Evolutionary conservation across 1,140 invertebrate species (phyloP), one percentile per base, ranked within the genome.

Genomic region (Mercenaria mercenaria): DNA sequence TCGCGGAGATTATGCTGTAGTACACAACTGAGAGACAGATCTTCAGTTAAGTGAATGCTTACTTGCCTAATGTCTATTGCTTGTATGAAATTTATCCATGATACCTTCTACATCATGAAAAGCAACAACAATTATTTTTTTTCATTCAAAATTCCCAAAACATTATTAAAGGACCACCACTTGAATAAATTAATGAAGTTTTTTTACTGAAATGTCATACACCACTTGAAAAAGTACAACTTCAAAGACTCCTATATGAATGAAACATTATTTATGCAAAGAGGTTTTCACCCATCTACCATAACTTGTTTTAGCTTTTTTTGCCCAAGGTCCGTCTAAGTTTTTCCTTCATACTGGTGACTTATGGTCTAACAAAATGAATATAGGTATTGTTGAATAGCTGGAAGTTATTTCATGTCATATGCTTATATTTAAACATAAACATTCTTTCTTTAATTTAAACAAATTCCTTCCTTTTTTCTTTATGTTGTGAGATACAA

Each of bases 191-290:
- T 32, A 79, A 56, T 18, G 43, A 52, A 32, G 15, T 52, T 79
- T 79, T 79, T 56, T 39, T 15, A 39, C 29, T 37, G 13, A 37
- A 23, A 56, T 52, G 76, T 79, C 76, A 79, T 10, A 52, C 13
- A 37, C 20, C 23, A 79, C 43, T 52, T 52, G 76, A 79, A 79
- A 52, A 52, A 52, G 20, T 11, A 37, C 23, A 52, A 79, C 76
- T 52, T 79, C 76, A 79, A 79, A 79, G 76, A 20, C 32, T 3
- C 1, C 8, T 20, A 26, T 79, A 79, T 79, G 76, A 79, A 79
- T 79, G 76, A 26, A 56, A 79, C 76, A 79, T 79, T 79, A 79
- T 79, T 79, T 26, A 59, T 52, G 47, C 18, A 20, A 52, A 56
- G 43, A 26, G 50, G 56, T 79, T 76, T 64, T 64, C 59, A 6